Evolutionary conservation across 1,140 invertebrate genomes (phyloP), one percentile per base, ranked within the genome.

Genomic region (Goniozus legneri): DNA sequence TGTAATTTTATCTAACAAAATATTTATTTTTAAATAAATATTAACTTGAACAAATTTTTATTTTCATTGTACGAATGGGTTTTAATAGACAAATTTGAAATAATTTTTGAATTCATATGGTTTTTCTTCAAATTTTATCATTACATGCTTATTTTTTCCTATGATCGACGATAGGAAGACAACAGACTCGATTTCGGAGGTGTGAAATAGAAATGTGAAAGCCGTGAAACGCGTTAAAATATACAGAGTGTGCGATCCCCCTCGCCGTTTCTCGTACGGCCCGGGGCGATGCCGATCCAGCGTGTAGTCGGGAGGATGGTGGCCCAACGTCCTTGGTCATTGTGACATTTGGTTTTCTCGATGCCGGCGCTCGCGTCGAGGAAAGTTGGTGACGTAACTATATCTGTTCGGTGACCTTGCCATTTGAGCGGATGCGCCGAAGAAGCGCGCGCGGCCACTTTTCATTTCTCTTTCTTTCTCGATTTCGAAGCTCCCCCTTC

Each of bases 331-430:
- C 69, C 66, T 71, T 71, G 67, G 64, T 63, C 57, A 61, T 67
- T 69, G 66, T 70, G 67, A 70, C 67, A 71, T 71, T 67, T 69
- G 57, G 58, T 67, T 68, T 70, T 67, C 62, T 65, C 51, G 44
- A 32, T 40, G 40, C 36, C 20, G 31, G 41, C 33, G 30, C 14
- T 8, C 24, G 37, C 24, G 42, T 8, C 34, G 45, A 58, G 57
- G 57, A 60, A 60, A 59, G 56, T 50, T 46, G 27, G 41, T 69
- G 67, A 67, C 56, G 66, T 64, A 71, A 71, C 54, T 53, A 54
- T 27, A 27, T 4, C 24, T 4, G 24, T 27, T 42, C 47, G 51
- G 50, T 65, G 68, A 69, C 68, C 66, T 71, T 71, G 66, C 65
- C 66, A 71, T 69, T 69, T 70, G 62, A 48, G 52, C 66, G 65